Base-by-base conservation (phyloP, 1,140 invertebrate genomes). In the Adoxophyes honmai region DNA sequence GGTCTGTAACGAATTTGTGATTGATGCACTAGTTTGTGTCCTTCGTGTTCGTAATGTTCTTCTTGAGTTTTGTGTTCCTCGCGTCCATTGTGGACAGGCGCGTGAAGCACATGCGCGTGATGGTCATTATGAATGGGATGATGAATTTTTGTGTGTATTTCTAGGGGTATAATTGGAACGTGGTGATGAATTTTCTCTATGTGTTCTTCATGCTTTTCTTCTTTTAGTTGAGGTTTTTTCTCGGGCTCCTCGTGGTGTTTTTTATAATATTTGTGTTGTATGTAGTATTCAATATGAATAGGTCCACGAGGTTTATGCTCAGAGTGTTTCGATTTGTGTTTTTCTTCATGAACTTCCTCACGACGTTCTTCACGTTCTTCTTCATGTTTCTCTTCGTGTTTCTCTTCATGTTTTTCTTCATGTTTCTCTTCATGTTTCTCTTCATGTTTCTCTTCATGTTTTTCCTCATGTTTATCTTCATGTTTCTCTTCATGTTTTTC, bases 231-330 rank as follows among this genome's bases (percentile, higher is more conserved):
- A 14, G 10, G 13, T 11, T 51, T 11, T 37, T 5, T 60, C 33
- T 35, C 57, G 55, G 33, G 6, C 34, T 55, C 52, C 37, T 60
- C 42, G 16, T 48, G n/a, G 11, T 48, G 42, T 18, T n/a, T n/a
- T n/a, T 21, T 21, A 18, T 16, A 16, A 21, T 28, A 9, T 48
- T 48, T 48, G n/a, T 33, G 18, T 11, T 21, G 6, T n/a, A 48
- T 10, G n/a, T 48, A 48, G 18, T 48, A 48, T n/a, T 48, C 42
- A n/a, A 48, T 28, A 48, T 48, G 42, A 21, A 21, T 48, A 21
- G 42, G 42, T 9, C 7, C 21, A n/a, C 7, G 42, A 21, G 51
- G 51, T 35, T 52, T 16, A 18, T 52, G 33, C 21, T 52, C 6
- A 10, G 4, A 2, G 4, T 37, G 5, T 10, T 28, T 28, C n/a